phyloP scores from a whole-genome alignment of 2,888 invertebrate genomes.

The Synergus umbraculus region DNA sequence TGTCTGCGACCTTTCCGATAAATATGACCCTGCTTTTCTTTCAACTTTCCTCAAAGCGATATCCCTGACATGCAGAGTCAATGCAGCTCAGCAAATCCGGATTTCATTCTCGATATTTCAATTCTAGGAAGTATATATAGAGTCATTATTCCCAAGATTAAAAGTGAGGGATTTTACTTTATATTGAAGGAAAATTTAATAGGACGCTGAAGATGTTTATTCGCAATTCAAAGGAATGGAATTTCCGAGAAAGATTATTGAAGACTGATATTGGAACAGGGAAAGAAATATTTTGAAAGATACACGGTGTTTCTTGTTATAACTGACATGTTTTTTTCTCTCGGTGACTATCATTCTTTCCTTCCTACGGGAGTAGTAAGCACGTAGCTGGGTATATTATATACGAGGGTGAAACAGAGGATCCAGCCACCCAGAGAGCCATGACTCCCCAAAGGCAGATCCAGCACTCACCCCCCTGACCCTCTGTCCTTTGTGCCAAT shows the following conservation, averaged over 20 bases:
- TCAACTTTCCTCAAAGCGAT: conserved; percentile 16
- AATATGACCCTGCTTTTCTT: conserved; percentile 36
- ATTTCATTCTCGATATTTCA: not conserved
- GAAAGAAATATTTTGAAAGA: not conserved
- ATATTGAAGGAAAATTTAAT: too few species aligned
- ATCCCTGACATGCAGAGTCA: conserved; percentile 5
- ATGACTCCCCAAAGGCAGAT: conserved; percentile 65
- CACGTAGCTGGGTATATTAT: conserved; percentile 67
- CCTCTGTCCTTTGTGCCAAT: conserved; percentile 64
- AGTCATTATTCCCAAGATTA: conserved; percentile 1
- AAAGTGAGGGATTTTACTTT: not conserved
- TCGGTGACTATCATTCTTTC: conserved; percentile 16
- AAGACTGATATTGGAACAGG: not conserved
- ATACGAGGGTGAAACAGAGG: conserved; percentile 67
- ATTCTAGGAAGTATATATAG: not conserved
- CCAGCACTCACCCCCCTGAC: conserved; percentile 48
- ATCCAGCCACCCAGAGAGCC: conserved; percentile 63
- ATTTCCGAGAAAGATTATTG: not conserved
- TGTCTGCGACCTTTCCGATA: conserved; percentile 37
- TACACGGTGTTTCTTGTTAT: conserved; percentile 36
- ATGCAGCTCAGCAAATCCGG: not conserved
- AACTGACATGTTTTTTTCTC: conserved; percentile 21
- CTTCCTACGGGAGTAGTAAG: conserved; percentile 57
- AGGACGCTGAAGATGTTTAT: too few species aligned
- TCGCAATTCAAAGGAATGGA: not conserved